phyloP scores from a whole-genome alignment of 1,140 invertebrate genomes.

The Drosophila rufa region DNA sequence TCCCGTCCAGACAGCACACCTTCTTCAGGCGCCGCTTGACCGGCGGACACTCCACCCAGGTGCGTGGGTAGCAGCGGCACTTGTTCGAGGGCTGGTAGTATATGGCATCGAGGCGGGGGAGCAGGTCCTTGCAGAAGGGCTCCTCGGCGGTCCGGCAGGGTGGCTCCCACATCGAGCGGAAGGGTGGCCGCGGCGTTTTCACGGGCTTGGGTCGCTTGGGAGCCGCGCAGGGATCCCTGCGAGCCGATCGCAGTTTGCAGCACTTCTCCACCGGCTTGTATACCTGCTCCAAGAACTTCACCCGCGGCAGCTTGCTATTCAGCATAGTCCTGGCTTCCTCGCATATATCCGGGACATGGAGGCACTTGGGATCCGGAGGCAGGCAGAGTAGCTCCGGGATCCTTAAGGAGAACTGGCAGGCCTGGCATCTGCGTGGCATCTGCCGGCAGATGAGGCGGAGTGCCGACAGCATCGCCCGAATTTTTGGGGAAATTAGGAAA shows the following conservation, averaged over 20 bases:
- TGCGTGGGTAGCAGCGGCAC: constrained; percentile 39
- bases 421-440: neutral
- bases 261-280: constrained; percentile 7
- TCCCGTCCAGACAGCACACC: constrained; percentile 55
- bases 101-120: constrained; percentile 60
- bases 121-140: constrained; percentile 17
- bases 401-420: neutral
- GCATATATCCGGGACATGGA: constrained; percentile 2
- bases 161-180: constrained; percentile 60
- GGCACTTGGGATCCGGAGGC: constrained; percentile 7
- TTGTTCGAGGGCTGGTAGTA: constrained; percentile 52
- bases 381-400: constrained; percentile 25
- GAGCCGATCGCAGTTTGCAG: constrained; percentile 21
- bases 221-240: constrained; percentile 10
- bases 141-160: constrained; percentile 3
- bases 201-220: neutral
- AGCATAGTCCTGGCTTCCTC: neutral
- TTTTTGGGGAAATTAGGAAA: neutral
- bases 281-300: constrained; percentile 12
- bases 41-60: constrained; percentile 58
- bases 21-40: constrained; percentile 28
- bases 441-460: neutral
- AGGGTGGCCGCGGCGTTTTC: neutral
- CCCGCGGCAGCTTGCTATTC: constrained; percentile 15
- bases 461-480: neutral